Evolutionary conservation across 2,113 vertebrate species (phyloP), one percentile per base, ranked within the genome.

Genomic region (Apaloderma vittatum): DNA sequence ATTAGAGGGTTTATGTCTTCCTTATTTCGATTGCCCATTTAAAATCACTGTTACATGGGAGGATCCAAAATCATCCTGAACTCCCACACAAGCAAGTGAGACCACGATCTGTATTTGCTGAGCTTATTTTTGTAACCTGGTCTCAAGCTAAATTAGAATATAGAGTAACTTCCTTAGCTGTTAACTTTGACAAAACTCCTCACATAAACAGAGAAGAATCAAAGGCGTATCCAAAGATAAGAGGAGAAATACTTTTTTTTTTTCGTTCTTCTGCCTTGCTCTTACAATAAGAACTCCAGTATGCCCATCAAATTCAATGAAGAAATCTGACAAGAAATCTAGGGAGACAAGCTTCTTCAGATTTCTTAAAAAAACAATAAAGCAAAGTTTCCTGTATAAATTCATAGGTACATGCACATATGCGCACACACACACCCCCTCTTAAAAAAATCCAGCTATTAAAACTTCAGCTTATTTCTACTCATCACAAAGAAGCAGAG

Each of bases 401-500:
- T 36, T 65, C 20, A 13, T 23, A 51, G 23, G 7, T 17, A 30
- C 16, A 74, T 11, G 40, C 40, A 55, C 5, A 45, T 6, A 20
- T 4, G 17, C 4, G 4, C 1, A 8, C 15, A 24, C 15, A 24
- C 9, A 7, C 4, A 5, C 12, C 9, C 9, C 7, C 3, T 4
- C 12, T 9, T 19, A 14, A 72, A 86, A 90, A 89, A 71, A 10
- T 15, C 5, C 26, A 67, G 14, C 9, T 76, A 58, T 66, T 77
- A 85, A 78, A 81, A 86, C 57, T 63, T 73, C 34, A 48, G 5
- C 10, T 4, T 79, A 34, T 86, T 76, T 95, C 91, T 48, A 61
- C 16, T 51, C 9, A 74, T 51, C 34, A 52, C 26, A 71, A 78
- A 65, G 32, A 88, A 86, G 8, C 2, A 78, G 37, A 91, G 52